Evolutionary conservation across 2,113 vertebrate species (phyloP).

Genomic region (Colius striatus): DNA sequence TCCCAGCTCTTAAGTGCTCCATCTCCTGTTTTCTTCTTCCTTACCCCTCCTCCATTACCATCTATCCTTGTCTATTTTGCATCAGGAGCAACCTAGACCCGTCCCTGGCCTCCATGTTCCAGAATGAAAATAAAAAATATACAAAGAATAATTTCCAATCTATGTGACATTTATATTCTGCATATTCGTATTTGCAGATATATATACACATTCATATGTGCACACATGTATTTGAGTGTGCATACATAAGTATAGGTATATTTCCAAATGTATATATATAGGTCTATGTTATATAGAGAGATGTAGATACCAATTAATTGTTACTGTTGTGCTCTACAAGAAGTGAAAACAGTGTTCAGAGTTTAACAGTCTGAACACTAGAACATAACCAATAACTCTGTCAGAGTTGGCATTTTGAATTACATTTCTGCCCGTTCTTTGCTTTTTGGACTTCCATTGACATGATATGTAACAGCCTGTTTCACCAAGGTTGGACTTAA

Average conservation of each 20-base stretch:
- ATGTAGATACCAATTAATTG: not conserved
- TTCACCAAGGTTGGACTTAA: not conserved
- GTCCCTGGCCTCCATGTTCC: not conserved
- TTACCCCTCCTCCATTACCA: not conserved
- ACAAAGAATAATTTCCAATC: not conserved
- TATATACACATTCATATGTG: not conserved
- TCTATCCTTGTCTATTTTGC: not conserved
- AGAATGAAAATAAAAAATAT: not conserved
- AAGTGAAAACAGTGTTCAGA: not conserved
- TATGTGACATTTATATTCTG: not conserved
- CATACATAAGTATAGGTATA: fast-evolving
- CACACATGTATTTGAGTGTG: not conserved
- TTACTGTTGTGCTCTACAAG: not conserved
- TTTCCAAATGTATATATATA: not conserved
- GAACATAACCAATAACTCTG: not conserved
- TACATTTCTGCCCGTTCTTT: not conserved
- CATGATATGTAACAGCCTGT: not conserved
- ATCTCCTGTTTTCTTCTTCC: not conserved
- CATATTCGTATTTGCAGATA: not conserved
- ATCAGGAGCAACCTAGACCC: not conserved
- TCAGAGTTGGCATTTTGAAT: not conserved
- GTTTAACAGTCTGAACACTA: not conserved
- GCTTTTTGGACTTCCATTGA: not conserved
- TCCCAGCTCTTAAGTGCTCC: not conserved
- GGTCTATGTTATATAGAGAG: not conserved